Evolutionary conservation across 1,140 invertebrate species (phyloP), one percentile per base, ranked within the genome.

Genomic region (Heterodera schachtii): DNA sequence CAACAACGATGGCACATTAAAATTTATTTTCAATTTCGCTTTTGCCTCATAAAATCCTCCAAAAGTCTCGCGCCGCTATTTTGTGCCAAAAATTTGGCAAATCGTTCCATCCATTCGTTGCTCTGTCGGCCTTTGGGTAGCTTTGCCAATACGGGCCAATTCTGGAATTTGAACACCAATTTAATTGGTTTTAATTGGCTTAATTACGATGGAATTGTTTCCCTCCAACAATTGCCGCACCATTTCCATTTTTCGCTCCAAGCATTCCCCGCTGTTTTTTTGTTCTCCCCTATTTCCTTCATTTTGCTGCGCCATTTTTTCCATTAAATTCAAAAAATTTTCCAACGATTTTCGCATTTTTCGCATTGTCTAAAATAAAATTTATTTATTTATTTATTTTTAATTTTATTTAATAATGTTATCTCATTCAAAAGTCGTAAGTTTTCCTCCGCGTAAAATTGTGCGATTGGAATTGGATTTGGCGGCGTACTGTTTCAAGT

Each of bases 21-120:
- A n/a, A n/a, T n/a, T n/a, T n/a, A n/a, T n/a, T n/a, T n/a, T n/a
- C n/a, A n/a, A n/a, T 74, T 52, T 57, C 21, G 79, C 7, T 47
- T 80, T 49, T 80, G 78, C 81, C 46, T 80, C 66, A 80, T 52
- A 73, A 46, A 82, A 46, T 80, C 79, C 8, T 79, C 74, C 57
- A 82, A 52, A 44, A 81, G 47, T 19, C 66, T 11, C 41, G 75
- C 31, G 16, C 44, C 74, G 13, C 44, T 76, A n/a, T 81, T 49
- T 47, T 52, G 41, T 0, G 44, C 46, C 73, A 81, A 49, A 69
- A 81, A 81, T 46, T 75, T 47, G n/a, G 43, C 31, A 16, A 80
- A 80, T 41, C 43, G 31, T 19, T 80, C 47, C 11, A 80, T 44
- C 79, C 79, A 80, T 11, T 57, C 16, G 49, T 64, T 80, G 73